These are phyloP conservation scores for Papilio helenus DNA, from an alignment of 1,140 invertebrate genomes.

Conservation along the genomic window DNA sequence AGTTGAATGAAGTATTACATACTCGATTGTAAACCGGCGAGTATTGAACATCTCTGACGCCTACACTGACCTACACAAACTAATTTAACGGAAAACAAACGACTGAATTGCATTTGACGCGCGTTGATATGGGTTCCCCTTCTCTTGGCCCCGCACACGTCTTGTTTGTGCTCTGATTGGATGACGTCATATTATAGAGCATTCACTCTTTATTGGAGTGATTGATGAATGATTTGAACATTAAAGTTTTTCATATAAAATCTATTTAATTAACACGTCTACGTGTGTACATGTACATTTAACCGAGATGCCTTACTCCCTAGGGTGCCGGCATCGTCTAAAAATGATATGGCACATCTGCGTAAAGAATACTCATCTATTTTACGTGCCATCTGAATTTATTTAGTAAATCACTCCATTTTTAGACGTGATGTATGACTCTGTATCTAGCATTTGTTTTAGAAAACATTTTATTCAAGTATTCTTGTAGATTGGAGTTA, in stretches of 20 bases:
- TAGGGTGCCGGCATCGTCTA: no score
- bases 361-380: no score
- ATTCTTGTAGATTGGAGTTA: not conserved
- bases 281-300: no score
- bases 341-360: no score
- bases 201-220: not conserved
- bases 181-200: not conserved
- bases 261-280: no score
- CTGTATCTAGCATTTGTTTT: no score
- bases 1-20: not conserved
- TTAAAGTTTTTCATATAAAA: no score
- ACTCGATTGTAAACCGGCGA: not conserved
- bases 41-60: not conserved
- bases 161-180: slow-evolving; percentile 7
- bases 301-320: no score
- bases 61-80: slow-evolving; percentile 23
- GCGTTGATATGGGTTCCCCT: slow-evolving; percentile 16
- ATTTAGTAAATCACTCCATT: no score
- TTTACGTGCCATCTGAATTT: no score
- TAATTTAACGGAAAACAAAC: slow-evolving; percentile 13
- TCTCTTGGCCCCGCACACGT: not conserved
- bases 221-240: not conserved
- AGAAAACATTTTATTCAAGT: not conserved
- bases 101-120: slow-evolving; percentile 14
- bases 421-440: no score